Evolutionary conservation across 2,888 invertebrate species (phyloP), one percentile per base, ranked within the genome.

Genomic region (Bombylius discolor): DNA sequence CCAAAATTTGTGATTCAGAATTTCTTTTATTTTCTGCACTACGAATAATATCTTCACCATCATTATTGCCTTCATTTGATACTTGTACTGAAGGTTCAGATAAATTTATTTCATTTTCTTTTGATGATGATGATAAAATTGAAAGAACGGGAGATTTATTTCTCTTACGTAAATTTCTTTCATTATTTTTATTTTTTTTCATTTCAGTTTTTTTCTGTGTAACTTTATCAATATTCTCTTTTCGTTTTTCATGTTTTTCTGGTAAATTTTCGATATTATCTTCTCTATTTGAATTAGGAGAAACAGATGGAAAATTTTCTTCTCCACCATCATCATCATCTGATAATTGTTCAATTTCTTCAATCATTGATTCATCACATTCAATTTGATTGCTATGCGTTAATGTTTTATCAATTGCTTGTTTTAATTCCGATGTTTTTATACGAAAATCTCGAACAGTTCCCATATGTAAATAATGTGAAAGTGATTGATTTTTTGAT

Each of bases 361-460:
- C 56, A 9, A 55, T 5, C 36, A 32, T 49, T 23, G 47, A 23
- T 42, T 57, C 49, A 48, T 57, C 57, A n/a, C 56, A 60, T 34
- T 67, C 65, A 49, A 70, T 69, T 56, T 66, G 61, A 51, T 64
- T 67, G 52, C 67, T 67, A 49, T 70, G 69, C 13, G 68, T 66
- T 8, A 70, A 61, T 23, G 67, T 67, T n/a, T 72, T 71, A 52
- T 79, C 77, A 49, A 82, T 73, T 33, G 77, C 77, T 60, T 79
- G 77, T 55, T 74, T 74, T 11, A 82, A 64, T 63, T 77, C 73
- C 2, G 75, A 67, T 5, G 77, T 74, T 61, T 77, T 77, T 36
- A 81, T 77, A 60, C 81, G 75, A 64, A 82, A 84, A 71, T 83
- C 84, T 58, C 83, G 73, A 7, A 80, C 79, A 3, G 77, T 77